These are phyloP conservation scores for Aleiodes leptofemur DNA, from an alignment of 2,888 invertebrate genomes.

Conservation along the genomic window DNA sequence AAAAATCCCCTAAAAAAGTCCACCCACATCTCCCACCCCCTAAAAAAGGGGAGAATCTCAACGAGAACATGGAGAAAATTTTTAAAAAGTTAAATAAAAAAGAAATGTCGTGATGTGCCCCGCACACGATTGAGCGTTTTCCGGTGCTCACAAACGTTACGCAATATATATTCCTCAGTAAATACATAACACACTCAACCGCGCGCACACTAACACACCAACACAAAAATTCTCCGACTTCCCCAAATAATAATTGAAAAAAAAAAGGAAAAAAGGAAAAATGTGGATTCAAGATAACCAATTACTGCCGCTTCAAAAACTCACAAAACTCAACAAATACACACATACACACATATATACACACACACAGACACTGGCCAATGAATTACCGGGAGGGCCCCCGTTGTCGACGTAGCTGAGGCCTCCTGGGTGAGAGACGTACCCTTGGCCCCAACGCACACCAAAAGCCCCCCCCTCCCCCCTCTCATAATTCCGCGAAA, in stretches of 20 bases:
- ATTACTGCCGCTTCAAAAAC: neutral
- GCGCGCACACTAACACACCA: constrained; percentile 3
- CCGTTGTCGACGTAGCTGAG: constrained; percentile 12
- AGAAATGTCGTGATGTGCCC: constrained; percentile 33
- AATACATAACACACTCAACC: constrained; percentile 66
- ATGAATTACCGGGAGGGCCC: constrained; percentile 16
- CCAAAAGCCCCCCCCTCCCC: neutral
- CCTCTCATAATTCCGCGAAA: neutral
- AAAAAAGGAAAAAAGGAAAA: constrained; percentile 11
- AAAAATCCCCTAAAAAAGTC: neutral
- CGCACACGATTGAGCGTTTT: constrained; percentile 59
- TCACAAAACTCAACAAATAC: neutral
- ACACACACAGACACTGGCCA: neutral
- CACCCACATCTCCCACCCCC: neutral
- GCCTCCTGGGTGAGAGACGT: constrained; percentile 31
- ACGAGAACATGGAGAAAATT: constrained; percentile 22
- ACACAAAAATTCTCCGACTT: constrained; percentile 4
- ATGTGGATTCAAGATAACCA: neutral
- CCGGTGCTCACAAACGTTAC: constrained; percentile 67
- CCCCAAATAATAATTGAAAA: neutral
- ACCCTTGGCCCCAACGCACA: neutral
- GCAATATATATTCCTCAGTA: constrained; percentile 70
- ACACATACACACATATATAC: neutral
- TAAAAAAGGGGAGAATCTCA: neutral
- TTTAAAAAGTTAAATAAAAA: constrained; percentile 4